Evolutionary conservation across 2,888 invertebrate genomes (phyloP).

Genomic region (Pristionchus exspectatus): DNA sequence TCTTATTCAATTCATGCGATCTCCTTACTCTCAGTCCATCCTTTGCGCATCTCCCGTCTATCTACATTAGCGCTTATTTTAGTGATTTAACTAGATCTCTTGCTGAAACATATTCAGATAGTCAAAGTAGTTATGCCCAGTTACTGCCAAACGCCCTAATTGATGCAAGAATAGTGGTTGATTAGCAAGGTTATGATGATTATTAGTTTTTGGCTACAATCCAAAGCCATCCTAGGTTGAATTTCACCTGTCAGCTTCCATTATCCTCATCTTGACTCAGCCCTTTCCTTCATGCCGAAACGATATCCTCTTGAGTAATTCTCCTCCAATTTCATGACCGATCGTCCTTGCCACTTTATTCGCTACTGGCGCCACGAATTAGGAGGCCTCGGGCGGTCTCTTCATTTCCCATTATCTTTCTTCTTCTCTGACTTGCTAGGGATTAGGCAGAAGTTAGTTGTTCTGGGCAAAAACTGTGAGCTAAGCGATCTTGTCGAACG

Average conservation of each 20-base stretch:
- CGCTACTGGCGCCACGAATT: not conserved
- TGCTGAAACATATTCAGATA: too few relatives aligned
- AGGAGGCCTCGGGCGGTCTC: not conserved
- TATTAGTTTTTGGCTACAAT: not conserved
- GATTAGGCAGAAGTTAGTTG: too few relatives aligned
- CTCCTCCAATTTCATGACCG: slow-evolving; percentile 11
- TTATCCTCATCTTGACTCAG: not conserved
- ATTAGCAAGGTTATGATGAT: too few relatives aligned
- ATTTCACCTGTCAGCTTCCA: not conserved
- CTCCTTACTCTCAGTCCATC: not conserved
- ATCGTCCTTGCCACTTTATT: slow-evolving; percentile 30
- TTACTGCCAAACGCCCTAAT: too few relatives aligned
- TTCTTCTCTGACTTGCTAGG: not conserved
- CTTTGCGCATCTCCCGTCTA: too few relatives aligned
- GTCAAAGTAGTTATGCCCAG: too few relatives aligned
- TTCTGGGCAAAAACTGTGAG: not conserved
- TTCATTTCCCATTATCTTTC: not conserved
- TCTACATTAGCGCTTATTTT: too few relatives aligned
- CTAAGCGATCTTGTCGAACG: not conserved
- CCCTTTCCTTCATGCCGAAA: slow-evolving; percentile 18
- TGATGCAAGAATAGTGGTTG: too few relatives aligned
- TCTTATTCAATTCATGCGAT: not conserved
- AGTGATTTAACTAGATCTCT: too few relatives aligned
- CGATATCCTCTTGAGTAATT: not conserved
- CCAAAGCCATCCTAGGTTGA: not conserved